Base-by-base conservation (phyloP, 2,888 invertebrate genomes). In the Sesia apiformis region DNA sequence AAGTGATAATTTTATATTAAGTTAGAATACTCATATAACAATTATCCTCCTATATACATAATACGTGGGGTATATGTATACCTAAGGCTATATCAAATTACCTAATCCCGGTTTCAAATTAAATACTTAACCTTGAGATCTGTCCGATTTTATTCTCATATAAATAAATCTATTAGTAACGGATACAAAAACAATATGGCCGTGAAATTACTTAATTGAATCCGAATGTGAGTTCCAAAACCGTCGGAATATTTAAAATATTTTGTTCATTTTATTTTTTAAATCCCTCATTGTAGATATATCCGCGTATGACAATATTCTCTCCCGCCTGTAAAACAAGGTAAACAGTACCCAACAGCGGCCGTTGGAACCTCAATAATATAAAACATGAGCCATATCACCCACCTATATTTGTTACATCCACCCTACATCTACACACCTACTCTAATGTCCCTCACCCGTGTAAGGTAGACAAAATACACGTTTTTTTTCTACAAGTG, bases 331-430 rank as follows among this genome's bases (percentile, higher is more conserved):
- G 81, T 82, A 82, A 46, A 84, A 83, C 82, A 87, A 81, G 82
- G 84, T 78, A 80, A 79, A 70, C 71, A 60, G 65, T 63, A 63
- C 66, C 61, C 63, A 49, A 59, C 61, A 66, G 63, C 68, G 70
- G 67, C 74, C 67, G 70, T 66, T 71, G 72, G 70, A 69, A 70
- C 78, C 75, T 83, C 83, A 87, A 86, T 87, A 87, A 86, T 86
- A 86, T 84, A 85, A 85, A 86, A 84, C 82, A 84, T 78, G 76
- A 69, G 69, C 71, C 74, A 71, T 74, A 79, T 77, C 72, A 59
- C 72, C 68, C 63, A 40, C 70, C 72, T 76, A 70, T 75, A 72
- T 77, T 70, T 74, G 74, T 66, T 62, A 58, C 76, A 60, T 63
- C 74, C 72, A 50, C 38, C 50, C 50, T 6, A 38, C 38, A 46